Conservation (phyloP, 2,888 invertebrate species). For the Poecilobothrus nobilitatus region DNA sequence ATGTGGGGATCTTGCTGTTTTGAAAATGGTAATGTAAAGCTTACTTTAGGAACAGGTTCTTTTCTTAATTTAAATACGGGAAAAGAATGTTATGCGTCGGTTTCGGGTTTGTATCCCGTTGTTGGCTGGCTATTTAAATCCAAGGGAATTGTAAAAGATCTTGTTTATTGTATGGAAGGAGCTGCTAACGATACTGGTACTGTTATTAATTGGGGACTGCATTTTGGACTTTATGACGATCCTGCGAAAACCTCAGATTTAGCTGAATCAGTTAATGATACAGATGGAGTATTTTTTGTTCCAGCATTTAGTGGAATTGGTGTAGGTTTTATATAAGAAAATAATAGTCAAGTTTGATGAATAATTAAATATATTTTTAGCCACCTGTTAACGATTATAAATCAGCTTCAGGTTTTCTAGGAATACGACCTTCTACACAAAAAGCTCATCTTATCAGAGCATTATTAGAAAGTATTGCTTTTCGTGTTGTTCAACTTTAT, state of each 20-base stretch:
- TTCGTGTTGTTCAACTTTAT: conserved; percentile 69
- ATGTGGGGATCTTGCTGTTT: conserved; percentile 82
- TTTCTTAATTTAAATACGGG: conserved; percentile 83
- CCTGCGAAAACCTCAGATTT: conserved; percentile 58
- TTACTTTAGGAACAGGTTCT: conserved; percentile 87
- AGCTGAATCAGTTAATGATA: conserved; percentile 58
- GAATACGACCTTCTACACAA: conserved; percentile 57
- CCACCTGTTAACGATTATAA: conserved; percentile 81
- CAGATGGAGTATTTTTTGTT: conserved; percentile 75
- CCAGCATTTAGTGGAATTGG: conserved; percentile 85
- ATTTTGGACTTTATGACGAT: conserved; percentile 56
- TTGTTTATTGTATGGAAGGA: conserved; percentile 76
- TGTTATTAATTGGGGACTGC: conserved; percentile 75
- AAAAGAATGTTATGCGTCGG: conserved; percentile 63
- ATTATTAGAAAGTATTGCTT: conserved; percentile 77
- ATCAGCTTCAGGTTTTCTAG: conserved; percentile 75
- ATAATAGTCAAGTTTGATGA: not conserved
- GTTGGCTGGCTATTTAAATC: conserved; percentile 64
- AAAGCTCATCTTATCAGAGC: conserved; percentile 75
- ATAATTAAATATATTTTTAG: conserved; percentile 43
- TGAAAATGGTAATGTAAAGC: conserved; percentile 66
- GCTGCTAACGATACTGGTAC: conserved; percentile 82
- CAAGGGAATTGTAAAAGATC: conserved; percentile 18
- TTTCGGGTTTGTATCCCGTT: conserved; percentile 81
- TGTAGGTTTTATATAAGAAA: conserved; percentile 45